These are phyloP conservation scores for Amphiura filiformis DNA, from an alignment of 35 echinoderm and acorn worm genomes.

Conservation along the genomic window DNA sequence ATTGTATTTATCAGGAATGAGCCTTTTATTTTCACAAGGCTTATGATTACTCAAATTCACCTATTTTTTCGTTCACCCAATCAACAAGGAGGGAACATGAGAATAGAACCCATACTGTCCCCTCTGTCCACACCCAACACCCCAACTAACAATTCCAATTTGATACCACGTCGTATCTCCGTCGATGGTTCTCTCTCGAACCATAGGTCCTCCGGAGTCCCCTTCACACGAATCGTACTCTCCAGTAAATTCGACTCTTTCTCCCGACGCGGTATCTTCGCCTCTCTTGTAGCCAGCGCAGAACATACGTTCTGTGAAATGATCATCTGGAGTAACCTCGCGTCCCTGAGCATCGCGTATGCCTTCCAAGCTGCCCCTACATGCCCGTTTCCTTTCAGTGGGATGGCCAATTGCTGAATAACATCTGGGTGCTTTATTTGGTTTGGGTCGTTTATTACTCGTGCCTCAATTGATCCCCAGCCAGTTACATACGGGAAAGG, in stretches of 20 bases:
- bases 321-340: not conserved
- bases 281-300: slow-evolving; percentile 58
- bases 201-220: slow-evolving; percentile 62
- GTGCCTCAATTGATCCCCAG: not conserved
- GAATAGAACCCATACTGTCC: slow-evolving; percentile 72
- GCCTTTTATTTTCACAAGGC: too few relatives aligned
- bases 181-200: not conserved
- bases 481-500: not conserved
- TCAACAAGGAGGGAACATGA: not conserved
- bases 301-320: slow-evolving; percentile 20
- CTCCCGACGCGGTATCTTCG: not conserved
- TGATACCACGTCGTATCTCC: slow-evolving; percentile 33
- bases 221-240: slow-evolving; percentile 58
- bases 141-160: slow-evolving; percentile 80
- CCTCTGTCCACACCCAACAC: slow-evolving; percentile 53
- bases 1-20: too few relatives aligned
- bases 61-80: not conserved
- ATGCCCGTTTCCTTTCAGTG: not conserved
- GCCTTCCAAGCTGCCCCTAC: not conserved
- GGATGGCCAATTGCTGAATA: slow-evolving; percentile 41
- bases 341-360: too few relatives aligned
- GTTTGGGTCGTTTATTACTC: not conserved
- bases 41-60: too few relatives aligned
- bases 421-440: not conserved
- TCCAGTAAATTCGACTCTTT: not conserved